These are phyloP conservation scores for Phainopepla nitens DNA, from an alignment of 2,113 vertebrate genomes.

Conservation along the genomic window DNA sequence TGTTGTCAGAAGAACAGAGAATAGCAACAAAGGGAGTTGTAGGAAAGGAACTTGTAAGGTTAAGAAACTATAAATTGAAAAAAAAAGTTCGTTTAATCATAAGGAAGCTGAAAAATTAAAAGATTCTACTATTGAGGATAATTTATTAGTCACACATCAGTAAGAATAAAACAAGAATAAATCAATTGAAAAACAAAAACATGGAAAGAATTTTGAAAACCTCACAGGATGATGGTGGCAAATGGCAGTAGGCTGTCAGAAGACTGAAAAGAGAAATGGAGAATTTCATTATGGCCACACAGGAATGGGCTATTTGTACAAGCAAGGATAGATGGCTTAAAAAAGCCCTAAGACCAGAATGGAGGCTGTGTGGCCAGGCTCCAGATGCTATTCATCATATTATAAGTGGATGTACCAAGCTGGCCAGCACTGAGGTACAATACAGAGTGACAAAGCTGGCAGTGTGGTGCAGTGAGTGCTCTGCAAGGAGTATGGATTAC, in stretches of 20 bases:
- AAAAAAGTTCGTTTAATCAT: background rate
- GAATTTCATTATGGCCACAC: background rate
- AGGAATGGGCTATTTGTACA: background rate
- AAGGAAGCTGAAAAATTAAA: background rate
- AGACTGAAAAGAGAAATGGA: background rate
- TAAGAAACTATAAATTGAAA: background rate
- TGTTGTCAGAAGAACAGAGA: background rate
- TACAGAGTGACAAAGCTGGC: background rate
- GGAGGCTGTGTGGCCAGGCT: background rate
- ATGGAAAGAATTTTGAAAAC: background rate
- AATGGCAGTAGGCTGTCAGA: background rate
- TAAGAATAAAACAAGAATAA: background rate
- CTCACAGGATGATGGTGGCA: background rate
- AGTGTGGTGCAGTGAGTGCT: background rate
- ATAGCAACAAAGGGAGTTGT: background rate
- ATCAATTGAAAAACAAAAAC: background rate
- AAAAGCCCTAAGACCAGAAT: background rate
- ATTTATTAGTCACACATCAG: background rate
- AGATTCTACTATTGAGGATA: background rate
- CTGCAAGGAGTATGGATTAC: background rate
- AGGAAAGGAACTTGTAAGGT: background rate
- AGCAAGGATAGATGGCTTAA: background rate
- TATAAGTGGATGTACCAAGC: background rate
- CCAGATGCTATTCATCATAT: constrained; percentile 19
- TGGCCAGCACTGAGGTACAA: background rate